phyloP scores from a whole-genome alignment of 2,888 invertebrate genomes.

The Frankliniella fusca region DNA sequence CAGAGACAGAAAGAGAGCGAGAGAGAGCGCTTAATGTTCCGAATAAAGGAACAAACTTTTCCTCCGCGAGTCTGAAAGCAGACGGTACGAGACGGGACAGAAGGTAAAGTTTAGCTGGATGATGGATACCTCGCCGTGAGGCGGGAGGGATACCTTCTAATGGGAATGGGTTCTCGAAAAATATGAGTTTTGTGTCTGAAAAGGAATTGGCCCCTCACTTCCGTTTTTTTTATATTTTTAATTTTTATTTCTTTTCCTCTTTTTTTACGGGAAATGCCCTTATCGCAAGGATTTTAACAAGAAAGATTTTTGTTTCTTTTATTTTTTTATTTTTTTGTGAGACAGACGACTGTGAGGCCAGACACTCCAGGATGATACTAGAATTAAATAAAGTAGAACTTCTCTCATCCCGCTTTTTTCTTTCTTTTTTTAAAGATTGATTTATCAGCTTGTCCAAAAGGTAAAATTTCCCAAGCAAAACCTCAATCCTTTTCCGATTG shows the following conservation, averaged over 20 bases:
- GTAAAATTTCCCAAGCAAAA: not conserved
- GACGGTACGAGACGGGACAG: conserved; percentile 4
- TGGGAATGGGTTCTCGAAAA: conserved; percentile 8
- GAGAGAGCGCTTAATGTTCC: not conserved
- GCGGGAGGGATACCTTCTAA: not conserved
- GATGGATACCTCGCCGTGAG: not conserved
- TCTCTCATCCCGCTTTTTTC: too few species aligned
- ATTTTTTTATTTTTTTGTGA: too few species aligned
- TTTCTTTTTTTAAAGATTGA: not conserved
- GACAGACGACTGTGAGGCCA: not conserved
- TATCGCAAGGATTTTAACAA: too few species aligned
- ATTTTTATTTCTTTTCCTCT: too few species aligned
- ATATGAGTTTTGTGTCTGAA: conserved; percentile 24
- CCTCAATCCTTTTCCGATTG: too few species aligned
- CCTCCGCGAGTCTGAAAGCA: not conserved
- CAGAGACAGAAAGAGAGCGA: not conserved
- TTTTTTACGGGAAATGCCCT: too few species aligned
- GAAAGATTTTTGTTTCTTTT: too few species aligned
- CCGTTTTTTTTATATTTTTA: too few species aligned
- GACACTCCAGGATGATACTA: too few species aligned
- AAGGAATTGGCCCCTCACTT: too few species aligned
- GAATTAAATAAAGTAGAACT: too few species aligned
- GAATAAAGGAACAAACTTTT: conserved; percentile 24
- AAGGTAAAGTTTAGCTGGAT: conserved; percentile 5
- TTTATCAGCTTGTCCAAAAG: not conserved